These are phyloP conservation scores for Caradrina clavipalpis DNA, from an alignment of 2,888 invertebrate species.

Conservation along the genomic window DNA sequence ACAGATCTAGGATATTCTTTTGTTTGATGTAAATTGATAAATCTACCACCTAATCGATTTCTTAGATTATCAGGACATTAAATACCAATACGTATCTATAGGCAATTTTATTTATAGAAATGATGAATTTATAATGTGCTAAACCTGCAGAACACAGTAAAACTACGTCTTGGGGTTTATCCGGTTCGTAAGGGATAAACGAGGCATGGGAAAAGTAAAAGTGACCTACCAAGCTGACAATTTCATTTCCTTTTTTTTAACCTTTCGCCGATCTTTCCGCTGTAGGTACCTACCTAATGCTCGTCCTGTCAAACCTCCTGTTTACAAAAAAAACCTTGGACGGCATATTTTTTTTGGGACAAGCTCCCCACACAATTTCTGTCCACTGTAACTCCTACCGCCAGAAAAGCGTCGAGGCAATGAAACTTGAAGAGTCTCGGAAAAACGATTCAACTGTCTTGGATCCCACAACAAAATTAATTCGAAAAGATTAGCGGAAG, in stretches of 20 bases:
- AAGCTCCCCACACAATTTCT: too few species aligned
- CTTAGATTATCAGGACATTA: background rate
- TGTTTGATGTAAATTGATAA: conserved; percentile 41
- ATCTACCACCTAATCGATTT: background rate
- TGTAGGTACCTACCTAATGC: too few species aligned
- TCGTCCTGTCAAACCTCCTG: too few species aligned
- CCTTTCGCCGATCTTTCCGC: too few species aligned
- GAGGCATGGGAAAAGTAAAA: background rate
- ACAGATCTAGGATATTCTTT: conserved; percentile 51
- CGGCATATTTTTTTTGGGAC: too few species aligned
- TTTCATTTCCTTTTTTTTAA: background rate
- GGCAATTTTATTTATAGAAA: background rate
- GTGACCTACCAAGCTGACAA: background rate
- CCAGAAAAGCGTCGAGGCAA: too few species aligned
- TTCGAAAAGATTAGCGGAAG: too few species aligned
- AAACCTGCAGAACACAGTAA: background rate
- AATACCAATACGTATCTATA: background rate
- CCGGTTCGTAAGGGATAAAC: background rate
- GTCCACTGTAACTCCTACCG: too few species aligned
- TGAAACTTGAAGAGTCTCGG: too few species aligned
- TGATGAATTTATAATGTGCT: background rate
- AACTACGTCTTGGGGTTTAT: background rate
- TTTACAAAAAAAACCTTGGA: too few species aligned
- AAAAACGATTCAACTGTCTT: too few species aligned
- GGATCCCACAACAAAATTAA: too few species aligned